phyloP scores from a whole-genome alignment of 2,113 vertebrate genomes.

The Tragelaphus scriptus region DNA sequence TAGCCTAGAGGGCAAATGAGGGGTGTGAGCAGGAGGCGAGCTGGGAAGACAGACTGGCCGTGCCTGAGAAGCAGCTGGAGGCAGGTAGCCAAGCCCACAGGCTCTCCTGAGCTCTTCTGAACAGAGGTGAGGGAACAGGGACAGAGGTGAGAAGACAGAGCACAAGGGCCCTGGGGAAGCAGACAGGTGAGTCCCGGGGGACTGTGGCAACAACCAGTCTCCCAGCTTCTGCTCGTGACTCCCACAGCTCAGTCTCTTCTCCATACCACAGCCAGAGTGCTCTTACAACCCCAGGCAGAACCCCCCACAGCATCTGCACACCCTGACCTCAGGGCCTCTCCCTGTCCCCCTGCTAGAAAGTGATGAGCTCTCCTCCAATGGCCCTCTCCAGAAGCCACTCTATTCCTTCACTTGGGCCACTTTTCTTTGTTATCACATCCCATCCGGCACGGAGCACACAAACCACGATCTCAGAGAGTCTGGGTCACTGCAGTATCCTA shows the following conservation, averaged over 20 bases:
- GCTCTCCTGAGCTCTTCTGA: background rate
- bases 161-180: background rate
- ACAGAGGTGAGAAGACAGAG: background rate
- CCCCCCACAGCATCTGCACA: accelerated
- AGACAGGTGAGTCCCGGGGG: background rate
- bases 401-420: background rate
- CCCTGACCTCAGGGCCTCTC: background rate
- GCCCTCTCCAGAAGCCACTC: background rate
- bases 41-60: background rate
- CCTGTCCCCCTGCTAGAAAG: background rate
- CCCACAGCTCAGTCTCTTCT: background rate
- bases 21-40: too few relatives aligned
- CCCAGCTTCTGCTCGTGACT: background rate
- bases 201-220: background rate
- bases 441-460: background rate
- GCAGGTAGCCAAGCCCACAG: background rate
- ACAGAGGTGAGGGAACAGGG: background rate
- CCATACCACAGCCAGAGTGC: background rate
- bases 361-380: background rate
- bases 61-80: background rate
- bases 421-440: background rate
- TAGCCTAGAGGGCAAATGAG: background rate
- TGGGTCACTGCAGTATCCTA: background rate
- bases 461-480: background rate
- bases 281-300: background rate